Evolutionary conservation across 2,888 invertebrate species (phyloP).

Genomic region (Hypolimnas misippus): DNA sequence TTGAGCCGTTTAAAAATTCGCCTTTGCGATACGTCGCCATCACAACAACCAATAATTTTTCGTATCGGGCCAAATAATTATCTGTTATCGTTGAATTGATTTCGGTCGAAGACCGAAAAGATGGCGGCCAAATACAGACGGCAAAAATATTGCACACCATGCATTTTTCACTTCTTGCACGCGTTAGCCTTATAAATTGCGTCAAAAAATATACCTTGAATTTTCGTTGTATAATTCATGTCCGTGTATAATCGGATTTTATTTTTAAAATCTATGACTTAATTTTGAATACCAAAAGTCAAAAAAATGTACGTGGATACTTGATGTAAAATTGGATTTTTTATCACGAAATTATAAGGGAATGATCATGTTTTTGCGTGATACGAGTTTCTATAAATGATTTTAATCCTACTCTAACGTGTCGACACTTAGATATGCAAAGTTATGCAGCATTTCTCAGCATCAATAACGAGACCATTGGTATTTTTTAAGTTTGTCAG

Average conservation of each 20-base stretch:
- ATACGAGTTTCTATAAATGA: constrained; percentile 20
- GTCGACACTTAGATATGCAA: constrained; percentile 56
- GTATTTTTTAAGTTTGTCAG: constrained; percentile 61
- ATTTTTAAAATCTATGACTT: constrained; percentile 31
- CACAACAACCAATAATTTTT: constrained; percentile 72
- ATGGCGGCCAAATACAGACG: constrained; percentile 63
- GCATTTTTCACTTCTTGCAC: constrained; percentile 35
- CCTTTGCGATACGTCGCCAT: constrained; percentile 58
- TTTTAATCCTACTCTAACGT: constrained; percentile 63
- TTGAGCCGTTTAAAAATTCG: constrained; percentile 73
- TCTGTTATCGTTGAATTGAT: constrained; percentile 74
- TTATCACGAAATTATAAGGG: not conserved
- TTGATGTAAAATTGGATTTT: not conserved
- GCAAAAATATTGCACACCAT: constrained; percentile 50
- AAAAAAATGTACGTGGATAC: too few relatives aligned
- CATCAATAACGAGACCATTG: constrained; percentile 57
- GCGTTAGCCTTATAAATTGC: constrained; percentile 36
- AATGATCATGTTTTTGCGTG: not conserved
- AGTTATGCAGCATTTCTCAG: constrained; percentile 60
- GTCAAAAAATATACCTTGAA: constrained; percentile 31
- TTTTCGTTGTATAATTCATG: constrained; percentile 31
- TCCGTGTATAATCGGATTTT: constrained; percentile 22
- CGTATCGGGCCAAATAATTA: constrained; percentile 77
- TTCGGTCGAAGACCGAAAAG: constrained; percentile 67
- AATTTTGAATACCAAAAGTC: constrained; percentile 22